These are phyloP conservation scores for Lutraria lutraria DNA, from an alignment of 2,888 invertebrate species.

Conservation along the genomic window DNA sequence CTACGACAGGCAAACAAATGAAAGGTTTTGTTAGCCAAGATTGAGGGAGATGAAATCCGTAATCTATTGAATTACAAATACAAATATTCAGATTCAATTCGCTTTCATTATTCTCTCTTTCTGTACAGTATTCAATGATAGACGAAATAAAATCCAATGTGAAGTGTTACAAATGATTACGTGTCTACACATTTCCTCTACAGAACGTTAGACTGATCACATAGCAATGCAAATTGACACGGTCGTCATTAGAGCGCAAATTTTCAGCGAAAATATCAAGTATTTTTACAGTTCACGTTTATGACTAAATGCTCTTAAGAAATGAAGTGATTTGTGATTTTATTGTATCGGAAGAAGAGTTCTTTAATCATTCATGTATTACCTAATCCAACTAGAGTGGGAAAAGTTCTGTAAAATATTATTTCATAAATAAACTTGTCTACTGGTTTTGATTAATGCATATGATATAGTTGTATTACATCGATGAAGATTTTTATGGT, in stretches of 20 bases:
- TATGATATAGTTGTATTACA: background rate
- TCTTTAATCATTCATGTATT: background rate
- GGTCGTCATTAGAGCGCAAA: conserved; percentile 16
- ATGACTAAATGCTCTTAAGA: conserved; percentile 1
- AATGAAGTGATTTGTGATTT: conserved; percentile 12
- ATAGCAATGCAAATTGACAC: conserved; percentile 25
- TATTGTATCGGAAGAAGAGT: background rate
- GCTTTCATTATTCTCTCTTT: conserved; percentile 17
- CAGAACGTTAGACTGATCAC: background rate
- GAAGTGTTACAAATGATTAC: conserved; percentile 23
- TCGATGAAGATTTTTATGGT: background rate
- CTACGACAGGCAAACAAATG: conserved; percentile 6
- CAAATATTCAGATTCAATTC: conserved; percentile 19
- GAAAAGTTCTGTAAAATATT: background rate
- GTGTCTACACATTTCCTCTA: conserved; percentile 14
- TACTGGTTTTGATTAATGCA: conserved; percentile 4
- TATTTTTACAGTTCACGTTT: background rate
- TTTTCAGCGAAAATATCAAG: background rate
- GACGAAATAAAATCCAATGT: conserved; percentile 19
- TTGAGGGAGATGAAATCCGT: background rate
- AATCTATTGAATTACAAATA: conserved; percentile 23
- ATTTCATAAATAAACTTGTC: background rate
- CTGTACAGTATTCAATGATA: background rate
- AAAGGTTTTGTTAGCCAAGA: conserved; percentile 20
- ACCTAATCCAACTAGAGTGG: background rate